phyloP scores from a whole-genome alignment of 2,113 vertebrate genomes.

The Morone chrysops region DNA sequence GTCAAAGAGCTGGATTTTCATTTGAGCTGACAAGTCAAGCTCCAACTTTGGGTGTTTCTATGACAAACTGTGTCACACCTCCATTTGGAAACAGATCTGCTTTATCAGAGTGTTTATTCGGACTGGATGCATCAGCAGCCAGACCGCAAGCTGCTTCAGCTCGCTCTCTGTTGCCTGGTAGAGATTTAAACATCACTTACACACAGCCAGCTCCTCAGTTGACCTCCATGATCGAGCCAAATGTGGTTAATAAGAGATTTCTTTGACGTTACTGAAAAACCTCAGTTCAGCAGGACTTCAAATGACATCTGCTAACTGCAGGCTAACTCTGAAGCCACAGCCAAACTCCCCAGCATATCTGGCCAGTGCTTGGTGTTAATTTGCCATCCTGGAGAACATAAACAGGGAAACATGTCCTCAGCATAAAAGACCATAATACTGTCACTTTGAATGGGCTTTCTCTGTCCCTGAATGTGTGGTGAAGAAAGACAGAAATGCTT shows the following conservation, averaged over 20 bases:
- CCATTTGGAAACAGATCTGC: conserved; percentile 13
- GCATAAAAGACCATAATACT: neutral
- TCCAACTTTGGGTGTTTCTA: neutral
- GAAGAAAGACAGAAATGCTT: neutral
- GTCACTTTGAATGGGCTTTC: conserved; percentile 3
- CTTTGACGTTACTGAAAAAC: conserved; percentile 26
- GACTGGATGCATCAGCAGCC: neutral
- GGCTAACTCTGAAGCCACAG: neutral
- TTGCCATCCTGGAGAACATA: conserved; percentile 13
- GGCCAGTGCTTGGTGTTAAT: neutral
- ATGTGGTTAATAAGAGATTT: conserved; percentile 35
- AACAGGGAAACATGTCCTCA: conserved; percentile 24
- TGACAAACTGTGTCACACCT: conserved; percentile 12
- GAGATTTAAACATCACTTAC: conserved; percentile 4
- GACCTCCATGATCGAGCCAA: conserved; percentile 1
- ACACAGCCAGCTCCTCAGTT: conserved; percentile 6
- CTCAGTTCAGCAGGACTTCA: conserved; percentile 19
- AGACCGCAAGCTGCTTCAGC: conserved; percentile 17
- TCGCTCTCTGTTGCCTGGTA: neutral
- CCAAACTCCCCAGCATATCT: neutral
- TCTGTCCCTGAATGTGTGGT: neutral
- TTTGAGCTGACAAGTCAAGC: neutral
- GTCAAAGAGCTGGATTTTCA: too few relatives aligned
- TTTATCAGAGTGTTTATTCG: neutral
- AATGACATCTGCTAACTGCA: conserved; percentile 20